Base-by-base conservation (phyloP, 2,113 vertebrate genomes). In the Sminthopsis crassicaudata region DNA sequence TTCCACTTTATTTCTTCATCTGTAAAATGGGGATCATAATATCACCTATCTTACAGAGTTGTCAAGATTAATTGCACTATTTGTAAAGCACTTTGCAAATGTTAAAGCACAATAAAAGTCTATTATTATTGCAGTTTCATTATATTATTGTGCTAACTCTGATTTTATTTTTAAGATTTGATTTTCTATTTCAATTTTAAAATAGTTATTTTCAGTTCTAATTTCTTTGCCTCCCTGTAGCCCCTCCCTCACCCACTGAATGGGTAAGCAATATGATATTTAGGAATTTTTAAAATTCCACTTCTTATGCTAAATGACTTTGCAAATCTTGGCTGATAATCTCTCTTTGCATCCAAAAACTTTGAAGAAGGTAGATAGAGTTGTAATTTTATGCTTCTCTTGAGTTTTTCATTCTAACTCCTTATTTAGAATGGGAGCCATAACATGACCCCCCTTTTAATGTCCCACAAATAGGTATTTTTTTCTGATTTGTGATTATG, bases 381-480 rank as follows among this genome's bases (percentile, higher is more conserved):
- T 88, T 53, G 46, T 22, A 12, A 24, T 25, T 50, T 51, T 25
- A 92, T 25, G 23, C 1, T 12, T 25, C 46, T 94, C 36, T 30
- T 90, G 57, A 36, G 10, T 89, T 96, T 94, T 36, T 46, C 27
- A 27, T 93, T 90, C 92, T 92, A 90, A n/a, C 50, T 36, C 8
- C 22, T 91, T 14, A 1, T 48, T 16, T 54, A 24, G 76, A 89
- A 51, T 36, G 1, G 55, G 51, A 97, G 95, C 55, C 55, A 57
- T 94, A 96, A 54, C 53, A 46, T 9, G 36, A 42, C 91, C 55
- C 94, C 92, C 96, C 95, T 88, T 95, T 96, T 97, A 92, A 96
- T 93, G 92, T 91, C 90, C 60, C 92, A 94, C 93, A 97, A 97
- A 95, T 91, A 50, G 24, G 96, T 95, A 84, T 96, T 97, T 97